A percentile compares a stretch with the other conserved stretches of the same genome.
Conservation (phyloP, 2,888 invertebrate species). For the Lepidocyrtoides sp. region DNA sequence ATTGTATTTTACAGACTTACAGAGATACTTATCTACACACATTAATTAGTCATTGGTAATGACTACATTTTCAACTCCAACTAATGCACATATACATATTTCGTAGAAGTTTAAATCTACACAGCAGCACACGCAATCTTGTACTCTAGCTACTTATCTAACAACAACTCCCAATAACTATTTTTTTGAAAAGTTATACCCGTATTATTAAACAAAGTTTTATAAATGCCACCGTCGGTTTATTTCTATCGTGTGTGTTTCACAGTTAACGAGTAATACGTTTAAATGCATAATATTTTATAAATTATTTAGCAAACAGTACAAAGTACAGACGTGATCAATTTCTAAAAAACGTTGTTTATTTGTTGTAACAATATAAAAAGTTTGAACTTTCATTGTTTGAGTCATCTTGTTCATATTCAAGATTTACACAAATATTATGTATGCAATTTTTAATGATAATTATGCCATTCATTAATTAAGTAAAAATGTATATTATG, state of each 20-base stretch:
- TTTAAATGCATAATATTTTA: neutral
- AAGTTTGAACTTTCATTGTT: slow-evolving; percentile 55
- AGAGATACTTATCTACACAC: too few species aligned
- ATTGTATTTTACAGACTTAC: too few species aligned
- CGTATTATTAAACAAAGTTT: neutral
- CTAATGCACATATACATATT: too few species aligned
- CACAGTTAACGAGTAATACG: neutral
- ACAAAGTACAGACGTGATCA: neutral
- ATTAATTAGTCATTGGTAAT: neutral
- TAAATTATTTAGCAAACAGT: neutral
- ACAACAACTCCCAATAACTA: too few species aligned
- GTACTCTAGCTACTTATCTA: neutral
- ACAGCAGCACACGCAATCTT: neutral
- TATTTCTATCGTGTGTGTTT: neutral
- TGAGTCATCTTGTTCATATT: slow-evolving; percentile 43
- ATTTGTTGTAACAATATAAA: slow-evolving; percentile 27
- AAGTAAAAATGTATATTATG: too few species aligned
- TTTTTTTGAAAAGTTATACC: too few species aligned
- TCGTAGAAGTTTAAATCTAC: neutral
- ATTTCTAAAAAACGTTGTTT: neutral
- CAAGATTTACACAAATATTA: too few species aligned
- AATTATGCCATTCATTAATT: too few species aligned
- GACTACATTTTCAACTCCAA: too few species aligned
- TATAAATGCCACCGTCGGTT: slow-evolving; percentile 18
- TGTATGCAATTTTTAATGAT: too few species aligned